phyloP scores from a whole-genome alignment of 2,797 vertebrate genomes.

The Pseudochromis fuscus region DNA sequence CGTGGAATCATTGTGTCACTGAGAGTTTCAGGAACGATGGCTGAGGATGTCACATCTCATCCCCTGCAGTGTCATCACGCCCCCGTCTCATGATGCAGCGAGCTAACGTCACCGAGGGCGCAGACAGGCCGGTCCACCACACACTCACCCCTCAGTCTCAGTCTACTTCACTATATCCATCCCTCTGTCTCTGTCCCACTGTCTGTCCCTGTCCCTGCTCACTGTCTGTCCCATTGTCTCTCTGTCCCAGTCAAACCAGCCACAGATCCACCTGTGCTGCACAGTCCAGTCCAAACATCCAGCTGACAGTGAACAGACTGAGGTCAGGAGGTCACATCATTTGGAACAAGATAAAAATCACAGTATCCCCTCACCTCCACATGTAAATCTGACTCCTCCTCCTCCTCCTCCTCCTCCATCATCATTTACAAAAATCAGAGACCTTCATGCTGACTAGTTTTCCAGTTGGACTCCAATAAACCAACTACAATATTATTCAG shows the following conservation, averaged over 20 bases:
- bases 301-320: no score
- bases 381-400: no score
- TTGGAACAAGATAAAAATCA: no score
- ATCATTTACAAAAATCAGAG: no score
- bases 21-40: constrained; percentile 50
- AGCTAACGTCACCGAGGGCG: constrained; percentile 31
- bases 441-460: no score
- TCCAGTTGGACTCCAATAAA: no score
- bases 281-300: no score
- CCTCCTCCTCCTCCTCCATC: no score
- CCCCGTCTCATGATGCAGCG: constrained; percentile 14
- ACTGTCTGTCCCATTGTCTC: constrained; percentile 13
- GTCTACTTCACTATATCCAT: constrained; percentile 35
- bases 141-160: constrained; percentile 22
- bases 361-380: no score
- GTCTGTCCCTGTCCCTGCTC: constrained; percentile 6
- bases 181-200: not conserved
- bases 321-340: no score
- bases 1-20: constrained; percentile 64
- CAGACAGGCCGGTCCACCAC: constrained; percentile 15
- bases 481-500: no score
- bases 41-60: constrained; percentile 64
- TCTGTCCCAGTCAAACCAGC: not conserved
- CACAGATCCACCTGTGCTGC: not conserved
- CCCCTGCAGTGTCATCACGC: constrained; percentile 26